Evolutionary conservation across 2,113 vertebrate species (phyloP).

Genomic region (Mustelus asterias): DNA sequence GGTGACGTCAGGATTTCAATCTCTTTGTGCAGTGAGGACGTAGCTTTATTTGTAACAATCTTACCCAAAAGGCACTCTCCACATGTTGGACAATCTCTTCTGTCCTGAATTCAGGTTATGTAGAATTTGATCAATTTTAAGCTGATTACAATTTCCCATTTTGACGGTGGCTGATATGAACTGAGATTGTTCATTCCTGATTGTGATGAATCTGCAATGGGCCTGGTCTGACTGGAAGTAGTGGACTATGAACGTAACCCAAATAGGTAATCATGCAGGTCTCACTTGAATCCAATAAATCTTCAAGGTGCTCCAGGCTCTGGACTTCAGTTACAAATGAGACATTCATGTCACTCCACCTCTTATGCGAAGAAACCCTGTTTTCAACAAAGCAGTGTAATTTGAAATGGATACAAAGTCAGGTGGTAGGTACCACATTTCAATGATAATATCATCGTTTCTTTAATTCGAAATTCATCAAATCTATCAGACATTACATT

Average conservation of each 20-base stretch:
- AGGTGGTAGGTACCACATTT: neutral
- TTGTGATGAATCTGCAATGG: neutral
- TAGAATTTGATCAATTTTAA: neutral
- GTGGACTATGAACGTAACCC: neutral
- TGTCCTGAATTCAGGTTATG: neutral
- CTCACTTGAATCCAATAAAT: neutral
- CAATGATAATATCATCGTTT: neutral
- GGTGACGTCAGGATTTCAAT: neutral
- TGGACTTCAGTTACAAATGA: neutral
- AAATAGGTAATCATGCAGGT: neutral
- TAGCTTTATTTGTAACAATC: neutral
- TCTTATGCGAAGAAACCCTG: neutral
- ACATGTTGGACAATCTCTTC: neutral
- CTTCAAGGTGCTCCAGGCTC: neutral
- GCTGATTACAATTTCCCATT: neutral
- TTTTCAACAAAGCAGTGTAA: neutral
- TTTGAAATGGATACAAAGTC: neutral
- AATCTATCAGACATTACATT: neutral
- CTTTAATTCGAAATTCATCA: neutral
- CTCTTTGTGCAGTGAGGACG: neutral
- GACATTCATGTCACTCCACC: neutral
- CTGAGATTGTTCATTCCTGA: neutral
- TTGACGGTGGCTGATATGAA: neutral
- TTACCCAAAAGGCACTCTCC: neutral
- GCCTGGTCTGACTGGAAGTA: neutral